These are phyloP conservation scores for Dione juno DNA, from an alignment of 2,888 invertebrate species.

Conservation along the genomic window DNA sequence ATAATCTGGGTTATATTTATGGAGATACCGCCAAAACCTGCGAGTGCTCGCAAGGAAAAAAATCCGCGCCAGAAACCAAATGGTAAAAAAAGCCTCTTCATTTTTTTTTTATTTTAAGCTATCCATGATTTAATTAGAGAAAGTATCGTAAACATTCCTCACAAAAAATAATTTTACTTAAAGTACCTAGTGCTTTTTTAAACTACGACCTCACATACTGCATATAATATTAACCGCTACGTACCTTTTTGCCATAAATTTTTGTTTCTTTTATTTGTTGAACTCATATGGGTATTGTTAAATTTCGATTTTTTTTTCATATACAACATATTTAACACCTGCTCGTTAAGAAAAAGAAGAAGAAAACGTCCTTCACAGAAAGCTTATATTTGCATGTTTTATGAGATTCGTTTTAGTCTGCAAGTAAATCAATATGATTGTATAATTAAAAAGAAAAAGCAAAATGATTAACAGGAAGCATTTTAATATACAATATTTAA, in stretches of 20 bases:
- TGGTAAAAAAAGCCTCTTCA: no score
- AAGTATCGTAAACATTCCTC: no score
- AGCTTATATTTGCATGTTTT: background rate
- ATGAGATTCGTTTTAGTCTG: background rate
- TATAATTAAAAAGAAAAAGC: background rate
- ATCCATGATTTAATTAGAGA: no score
- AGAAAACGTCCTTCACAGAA: no score
- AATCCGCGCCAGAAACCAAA: no score
- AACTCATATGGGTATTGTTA: background rate
- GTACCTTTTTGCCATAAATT: background rate
- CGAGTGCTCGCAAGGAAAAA: no score
- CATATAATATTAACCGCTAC: background rate
- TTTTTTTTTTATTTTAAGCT: no score
- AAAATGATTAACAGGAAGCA: conserved; percentile 9
- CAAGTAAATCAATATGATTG: background rate
- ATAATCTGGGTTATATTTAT: no score
- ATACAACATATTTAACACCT: conserved; percentile 1
- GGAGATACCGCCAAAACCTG: no score
- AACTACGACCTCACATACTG: no score
- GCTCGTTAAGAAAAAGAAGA: background rate
- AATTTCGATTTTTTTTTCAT: background rate
- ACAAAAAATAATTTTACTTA: no score
- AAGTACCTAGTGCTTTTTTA: no score
- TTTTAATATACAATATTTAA: background rate
- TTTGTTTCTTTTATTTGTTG: conserved; percentile 1